These are phyloP conservation scores for Lordiphosa andalusiaca DNA, from an alignment of 2,888 invertebrate genomes.

Conservation along the genomic window DNA sequence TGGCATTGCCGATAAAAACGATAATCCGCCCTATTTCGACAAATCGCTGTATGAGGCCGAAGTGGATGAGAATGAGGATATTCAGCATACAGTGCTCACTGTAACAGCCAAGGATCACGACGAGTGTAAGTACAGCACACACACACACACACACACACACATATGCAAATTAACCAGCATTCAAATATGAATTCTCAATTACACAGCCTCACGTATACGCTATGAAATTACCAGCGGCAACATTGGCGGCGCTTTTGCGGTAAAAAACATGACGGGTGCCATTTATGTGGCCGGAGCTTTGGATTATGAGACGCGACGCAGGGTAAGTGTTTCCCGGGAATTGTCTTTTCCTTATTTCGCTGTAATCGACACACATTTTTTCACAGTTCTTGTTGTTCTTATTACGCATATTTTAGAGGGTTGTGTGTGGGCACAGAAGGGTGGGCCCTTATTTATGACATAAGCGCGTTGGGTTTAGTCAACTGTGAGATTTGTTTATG, in stretches of 20 bases:
- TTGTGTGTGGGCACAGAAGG: not conserved
- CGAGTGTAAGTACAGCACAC: conserved; percentile 88
- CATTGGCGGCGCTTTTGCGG: conserved; percentile 98
- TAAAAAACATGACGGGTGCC: conserved; percentile 99
- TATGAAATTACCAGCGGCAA: conserved; percentile 99
- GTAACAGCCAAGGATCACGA: conserved; percentile 99
- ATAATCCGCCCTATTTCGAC: conserved; percentile 99
- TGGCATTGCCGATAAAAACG: conserved; percentile 99
- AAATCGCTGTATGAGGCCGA: conserved; percentile 97
- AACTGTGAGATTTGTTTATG: conserved; percentile 56
- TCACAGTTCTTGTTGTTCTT: conserved; percentile 19
- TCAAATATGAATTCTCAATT: conserved; percentile 38
- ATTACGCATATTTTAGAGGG: conserved; percentile 10
- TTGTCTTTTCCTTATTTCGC: conserved; percentile 14
- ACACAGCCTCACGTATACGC: conserved; percentile 98
- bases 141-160: conserved; percentile 13
- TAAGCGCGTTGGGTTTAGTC: conserved; percentile 45
- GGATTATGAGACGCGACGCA: conserved; percentile 97
- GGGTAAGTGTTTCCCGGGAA: conserved; percentile 85
- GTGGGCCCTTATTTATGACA: conserved; percentile 41
- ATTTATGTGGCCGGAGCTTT: conserved; percentile 98
- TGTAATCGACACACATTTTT: conserved; percentile 32
- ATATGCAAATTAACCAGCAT: not conserved
- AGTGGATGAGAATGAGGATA: conserved; percentile 98
- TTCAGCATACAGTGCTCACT: conserved; percentile 97